Conservation (phyloP, 2,888 invertebrate genomes). For the Thecophora atra region DNA sequence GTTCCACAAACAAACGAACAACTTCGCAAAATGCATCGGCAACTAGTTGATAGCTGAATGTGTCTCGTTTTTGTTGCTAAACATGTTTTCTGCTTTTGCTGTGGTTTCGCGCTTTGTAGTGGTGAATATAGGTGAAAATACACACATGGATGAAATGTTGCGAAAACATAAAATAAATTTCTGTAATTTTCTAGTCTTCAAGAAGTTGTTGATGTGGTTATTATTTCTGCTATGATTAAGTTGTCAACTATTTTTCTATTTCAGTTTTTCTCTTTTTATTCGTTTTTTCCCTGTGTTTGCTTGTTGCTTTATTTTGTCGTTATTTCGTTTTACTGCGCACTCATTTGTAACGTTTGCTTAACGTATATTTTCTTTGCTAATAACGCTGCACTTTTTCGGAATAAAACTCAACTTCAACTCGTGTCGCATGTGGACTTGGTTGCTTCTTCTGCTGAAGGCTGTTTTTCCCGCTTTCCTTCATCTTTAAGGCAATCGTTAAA, state of each 20-base stretch:
- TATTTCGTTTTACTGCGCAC: conserved; percentile 23
- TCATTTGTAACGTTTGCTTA: conserved; percentile 20
- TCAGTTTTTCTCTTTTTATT: too few relatives aligned
- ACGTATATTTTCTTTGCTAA: neutral
- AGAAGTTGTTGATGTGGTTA: neutral
- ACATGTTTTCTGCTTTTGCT: too few relatives aligned
- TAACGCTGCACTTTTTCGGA: neutral
- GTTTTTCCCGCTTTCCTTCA: conserved; percentile 3
- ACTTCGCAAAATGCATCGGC: too few relatives aligned
- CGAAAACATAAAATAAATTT: neutral
- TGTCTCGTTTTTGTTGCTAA: too few relatives aligned
- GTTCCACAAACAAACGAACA: too few relatives aligned
- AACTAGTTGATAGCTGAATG: too few relatives aligned
- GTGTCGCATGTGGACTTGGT: neutral
- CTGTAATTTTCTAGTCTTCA: neutral
- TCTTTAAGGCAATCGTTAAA: conserved; percentile 26
- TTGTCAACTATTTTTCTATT: neutral
- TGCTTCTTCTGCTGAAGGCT: neutral
- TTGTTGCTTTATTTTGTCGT: neutral
- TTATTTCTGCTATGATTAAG: neutral
- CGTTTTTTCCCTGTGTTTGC: neutral
- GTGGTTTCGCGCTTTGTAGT: too few relatives aligned
- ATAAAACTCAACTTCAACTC: neutral
- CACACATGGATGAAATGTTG: too few relatives aligned
- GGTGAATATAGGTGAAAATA: too few relatives aligned